Conservation (phyloP, 2,113 vertebrate species). For the Gallinago paraguaiae region DNA sequence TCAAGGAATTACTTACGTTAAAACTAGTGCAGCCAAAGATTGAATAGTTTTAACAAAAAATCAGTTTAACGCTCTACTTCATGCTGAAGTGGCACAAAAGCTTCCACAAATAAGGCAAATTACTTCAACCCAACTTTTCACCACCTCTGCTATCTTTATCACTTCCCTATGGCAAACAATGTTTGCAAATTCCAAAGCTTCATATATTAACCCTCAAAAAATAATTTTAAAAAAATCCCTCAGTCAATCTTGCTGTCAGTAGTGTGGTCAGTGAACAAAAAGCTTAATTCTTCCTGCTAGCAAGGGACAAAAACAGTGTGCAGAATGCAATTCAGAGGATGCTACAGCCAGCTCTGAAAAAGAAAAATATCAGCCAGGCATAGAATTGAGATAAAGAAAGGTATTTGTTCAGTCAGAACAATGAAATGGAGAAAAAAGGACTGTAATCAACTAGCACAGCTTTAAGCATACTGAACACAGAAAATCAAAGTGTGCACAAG, state of each 20-base stretch:
- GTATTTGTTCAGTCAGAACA: slow-evolving; percentile 31
- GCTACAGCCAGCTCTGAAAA: neutral
- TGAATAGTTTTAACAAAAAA: neutral
- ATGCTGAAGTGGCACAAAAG: neutral
- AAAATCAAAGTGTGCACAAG: neutral
- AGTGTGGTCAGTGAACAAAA: neutral
- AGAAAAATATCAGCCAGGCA: neutral
- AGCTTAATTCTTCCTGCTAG: slow-evolving; percentile 5
- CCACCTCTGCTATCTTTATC: neutral
- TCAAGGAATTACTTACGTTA: neutral
- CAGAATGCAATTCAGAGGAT: neutral
- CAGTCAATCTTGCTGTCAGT: neutral
- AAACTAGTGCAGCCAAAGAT: neutral
- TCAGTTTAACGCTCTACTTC: neutral
- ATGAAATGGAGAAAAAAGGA: neutral
- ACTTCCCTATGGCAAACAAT: neutral
- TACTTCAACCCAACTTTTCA: neutral
- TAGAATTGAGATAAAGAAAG: neutral
- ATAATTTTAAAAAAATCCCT: neutral
- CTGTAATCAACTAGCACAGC: neutral
- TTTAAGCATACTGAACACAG: neutral
- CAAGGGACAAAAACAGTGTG: slow-evolving; percentile 3
- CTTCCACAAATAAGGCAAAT: neutral
- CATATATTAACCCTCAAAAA: neutral
- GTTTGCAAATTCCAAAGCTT: neutral